These are phyloP conservation scores for Daptonema setosum DNA, from an alignment of 2,888 invertebrate species.

Conservation along the genomic window DNA sequence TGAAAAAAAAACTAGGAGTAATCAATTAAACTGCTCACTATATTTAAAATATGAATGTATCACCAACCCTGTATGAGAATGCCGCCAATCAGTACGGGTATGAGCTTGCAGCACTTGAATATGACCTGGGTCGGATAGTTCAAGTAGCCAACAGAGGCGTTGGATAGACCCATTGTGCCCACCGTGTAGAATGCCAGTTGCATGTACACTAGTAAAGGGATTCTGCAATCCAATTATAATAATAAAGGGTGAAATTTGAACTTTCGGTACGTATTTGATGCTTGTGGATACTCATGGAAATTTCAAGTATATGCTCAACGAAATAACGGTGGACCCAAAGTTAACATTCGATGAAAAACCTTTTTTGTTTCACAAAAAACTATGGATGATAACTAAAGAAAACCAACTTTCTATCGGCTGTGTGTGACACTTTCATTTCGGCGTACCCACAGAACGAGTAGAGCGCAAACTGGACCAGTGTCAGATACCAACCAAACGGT, in stretches of 20 bases:
- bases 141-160: slow-evolving; percentile 71
- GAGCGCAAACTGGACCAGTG: slow-evolving; percentile 66
- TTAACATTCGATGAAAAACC: too few relatives aligned
- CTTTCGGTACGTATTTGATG: too few relatives aligned
- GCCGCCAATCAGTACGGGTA: slow-evolving; percentile 80
- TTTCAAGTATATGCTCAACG: neutral
- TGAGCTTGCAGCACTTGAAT: slow-evolving; percentile 88
- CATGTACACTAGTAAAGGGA: slow-evolving; percentile 57
- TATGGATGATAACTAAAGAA: too few relatives aligned
- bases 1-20: too few relatives aligned
- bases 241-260: slow-evolving; percentile 4
- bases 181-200: slow-evolving; percentile 63
- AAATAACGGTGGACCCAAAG: too few relatives aligned
- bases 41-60: neutral
- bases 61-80: slow-evolving; percentile 52
- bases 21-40: slow-evolving; percentile 1
- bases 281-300: too few relatives aligned
- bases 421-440: slow-evolving; percentile 44
- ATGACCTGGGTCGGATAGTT: slow-evolving; percentile 91
- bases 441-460: slow-evolving; percentile 57
- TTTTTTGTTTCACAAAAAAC: too few relatives aligned
- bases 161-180: slow-evolving; percentile 86
- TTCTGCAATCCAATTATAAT: slow-evolving; percentile 44
- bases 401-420: too few relatives aligned
- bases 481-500: slow-evolving; percentile 72